Evolutionary conservation across 2,113 vertebrate genomes (phyloP).

Genomic region (Taxidea taxus): DNA sequence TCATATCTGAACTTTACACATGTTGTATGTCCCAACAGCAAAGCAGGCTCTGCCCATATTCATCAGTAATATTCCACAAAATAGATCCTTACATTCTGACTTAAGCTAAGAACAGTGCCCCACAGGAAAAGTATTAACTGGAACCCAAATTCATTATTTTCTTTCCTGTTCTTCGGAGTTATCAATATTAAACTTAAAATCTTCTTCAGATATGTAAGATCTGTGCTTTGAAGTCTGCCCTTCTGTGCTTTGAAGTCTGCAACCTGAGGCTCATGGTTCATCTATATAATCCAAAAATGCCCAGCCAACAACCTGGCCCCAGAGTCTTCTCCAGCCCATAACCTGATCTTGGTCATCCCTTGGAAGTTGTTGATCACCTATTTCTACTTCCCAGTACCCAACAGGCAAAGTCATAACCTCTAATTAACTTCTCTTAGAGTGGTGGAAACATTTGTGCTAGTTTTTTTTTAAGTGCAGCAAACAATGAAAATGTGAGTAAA

Average conservation of each 20-base stretch:
- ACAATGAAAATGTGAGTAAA: background rate
- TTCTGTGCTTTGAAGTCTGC: background rate
- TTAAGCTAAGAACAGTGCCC: background rate
- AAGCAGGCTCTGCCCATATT: background rate
- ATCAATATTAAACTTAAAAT: accelerated
- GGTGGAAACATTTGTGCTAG: background rate
- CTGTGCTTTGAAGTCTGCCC: background rate
- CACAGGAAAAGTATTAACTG: background rate
- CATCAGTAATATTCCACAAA: background rate
- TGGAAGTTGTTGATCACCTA: background rate
- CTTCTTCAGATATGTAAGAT: background rate
- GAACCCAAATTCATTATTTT: background rate
- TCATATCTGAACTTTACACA: background rate
- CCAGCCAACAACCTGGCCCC: background rate
- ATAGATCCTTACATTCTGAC: background rate
- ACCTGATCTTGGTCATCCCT: background rate
- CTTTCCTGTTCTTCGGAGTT: background rate
- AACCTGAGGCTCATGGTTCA: background rate
- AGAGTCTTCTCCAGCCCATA: background rate
- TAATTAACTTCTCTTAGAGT: background rate
- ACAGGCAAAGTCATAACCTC: background rate
- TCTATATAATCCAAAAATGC: background rate
- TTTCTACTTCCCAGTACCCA: background rate
- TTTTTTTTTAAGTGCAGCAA: background rate
- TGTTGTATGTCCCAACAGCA: background rate